Evolutionary conservation across 2,888 invertebrate species (phyloP).

Genomic region (Eristalinus aeneus): DNA sequence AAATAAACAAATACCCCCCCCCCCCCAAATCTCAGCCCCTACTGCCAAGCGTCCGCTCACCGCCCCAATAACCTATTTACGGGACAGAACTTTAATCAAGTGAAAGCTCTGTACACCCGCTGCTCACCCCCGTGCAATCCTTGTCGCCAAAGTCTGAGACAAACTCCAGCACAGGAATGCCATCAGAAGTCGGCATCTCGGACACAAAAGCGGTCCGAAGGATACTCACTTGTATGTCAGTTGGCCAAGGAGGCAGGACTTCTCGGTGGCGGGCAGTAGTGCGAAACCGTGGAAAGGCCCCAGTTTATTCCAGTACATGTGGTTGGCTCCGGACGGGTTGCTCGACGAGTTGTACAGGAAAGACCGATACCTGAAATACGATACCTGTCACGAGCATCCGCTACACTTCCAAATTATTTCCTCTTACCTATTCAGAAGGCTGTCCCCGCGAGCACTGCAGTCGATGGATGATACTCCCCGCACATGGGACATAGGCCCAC

Average conservation of each 20-base stretch:
- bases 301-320: slow-evolving; percentile 87
- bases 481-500: slow-evolving; percentile 92
- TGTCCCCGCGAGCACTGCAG: slow-evolving; percentile 84
- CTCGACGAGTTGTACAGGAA: slow-evolving; percentile 77
- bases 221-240: slow-evolving; percentile 84
- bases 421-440: slow-evolving; percentile 77
- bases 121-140: neutral
- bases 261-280: slow-evolving; percentile 85
- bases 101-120: slow-evolving; percentile 45
- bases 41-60: slow-evolving; percentile 29
- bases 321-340: slow-evolving; percentile 80
- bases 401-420: too few species aligned
- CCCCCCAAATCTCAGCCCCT: slow-evolving; percentile 44
- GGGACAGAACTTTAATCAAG: slow-evolving; percentile 63
- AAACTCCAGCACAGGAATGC: slow-evolving; percentile 37
- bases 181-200: neutral
- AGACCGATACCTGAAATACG: slow-evolving; percentile 77
- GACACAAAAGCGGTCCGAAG: neutral
- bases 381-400: neutral
- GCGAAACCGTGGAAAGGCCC: slow-evolving; percentile 94
- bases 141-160: slow-evolving; percentile 35
- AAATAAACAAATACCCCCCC: slow-evolving; percentile 55
- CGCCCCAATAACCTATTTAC: slow-evolving; percentile 67
- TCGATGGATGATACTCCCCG: slow-evolving; percentile 89
- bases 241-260: slow-evolving; percentile 91